Evolutionary conservation across 1,140 invertebrate genomes (phyloP).

Genomic region (Zaprionus ornatus): DNA sequence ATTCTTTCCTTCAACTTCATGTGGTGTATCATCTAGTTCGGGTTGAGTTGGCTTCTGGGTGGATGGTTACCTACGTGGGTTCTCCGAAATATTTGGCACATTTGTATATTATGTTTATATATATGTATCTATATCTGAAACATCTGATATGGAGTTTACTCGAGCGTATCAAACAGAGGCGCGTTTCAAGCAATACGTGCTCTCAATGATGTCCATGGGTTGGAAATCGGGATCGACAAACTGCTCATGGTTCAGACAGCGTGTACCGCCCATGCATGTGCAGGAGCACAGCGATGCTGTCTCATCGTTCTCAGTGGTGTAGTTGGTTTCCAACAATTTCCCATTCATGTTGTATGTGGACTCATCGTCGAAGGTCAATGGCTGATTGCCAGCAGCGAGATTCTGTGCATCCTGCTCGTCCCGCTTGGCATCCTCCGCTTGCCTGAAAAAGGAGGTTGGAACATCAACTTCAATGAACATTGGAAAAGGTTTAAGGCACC

Average conservation of each 20-base stretch:
- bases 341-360: slow-evolving; percentile 76
- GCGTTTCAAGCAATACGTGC: slow-evolving; percentile 75
- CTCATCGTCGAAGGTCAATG: slow-evolving; percentile 72
- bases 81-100: background rate
- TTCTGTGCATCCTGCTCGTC: slow-evolving; percentile 92
- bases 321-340: slow-evolving; percentile 74
- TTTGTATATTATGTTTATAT: background rate
- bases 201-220: slow-evolving; percentile 83
- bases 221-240: slow-evolving; percentile 85
- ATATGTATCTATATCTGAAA: background rate
- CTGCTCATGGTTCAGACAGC: slow-evolving; percentile 84
- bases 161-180: slow-evolving; percentile 75
- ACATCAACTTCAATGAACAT: background rate
- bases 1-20: no score
- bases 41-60: background rate
- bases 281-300: slow-evolving; percentile 81
- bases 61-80: slow-evolving; percentile 48
- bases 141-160: background rate
- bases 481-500: background rate
- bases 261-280: slow-evolving; percentile 79
- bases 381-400: slow-evolving; percentile 58
- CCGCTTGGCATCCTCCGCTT: slow-evolving; percentile 94
- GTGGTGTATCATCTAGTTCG: background rate
- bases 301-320: slow-evolving; percentile 76
- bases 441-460: slow-evolving; percentile 84